Evolutionary conservation across 2,797 vertebrate species (phyloP).

Genomic region (Limnodromus scolopaceus): DNA sequence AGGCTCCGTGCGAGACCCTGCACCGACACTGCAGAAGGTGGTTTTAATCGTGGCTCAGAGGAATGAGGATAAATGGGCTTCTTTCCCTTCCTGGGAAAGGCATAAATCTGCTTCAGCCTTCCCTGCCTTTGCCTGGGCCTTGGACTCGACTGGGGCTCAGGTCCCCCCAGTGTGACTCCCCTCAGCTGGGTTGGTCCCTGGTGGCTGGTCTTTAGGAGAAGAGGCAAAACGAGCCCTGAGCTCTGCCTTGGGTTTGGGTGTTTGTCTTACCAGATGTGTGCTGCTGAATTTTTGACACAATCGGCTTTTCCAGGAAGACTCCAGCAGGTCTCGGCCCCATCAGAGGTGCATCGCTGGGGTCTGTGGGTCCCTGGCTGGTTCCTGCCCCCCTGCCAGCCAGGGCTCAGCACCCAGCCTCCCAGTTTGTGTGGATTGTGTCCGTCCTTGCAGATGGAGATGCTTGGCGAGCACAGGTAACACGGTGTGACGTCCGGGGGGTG

Average conservation of each 20-base stretch:
- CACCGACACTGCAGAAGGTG: rapidly evolving
- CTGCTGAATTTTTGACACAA: rapidly evolving
- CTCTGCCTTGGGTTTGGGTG: too few relatives aligned
- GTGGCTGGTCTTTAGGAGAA: neutral
- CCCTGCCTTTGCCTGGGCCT: neutral
- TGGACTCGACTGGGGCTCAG: neutral
- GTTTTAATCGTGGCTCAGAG: neutral
- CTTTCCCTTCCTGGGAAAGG: neutral
- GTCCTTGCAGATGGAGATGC: rapidly evolving
- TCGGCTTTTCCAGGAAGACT: neutral
- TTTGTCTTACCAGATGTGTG: rapidly evolving
- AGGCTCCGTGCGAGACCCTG: neutral
- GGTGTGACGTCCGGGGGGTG: rapidly evolving
- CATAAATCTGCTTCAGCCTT: neutral
- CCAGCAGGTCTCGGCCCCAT: neutral
- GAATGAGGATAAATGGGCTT: too few relatives aligned
- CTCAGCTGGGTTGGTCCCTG: too few relatives aligned
- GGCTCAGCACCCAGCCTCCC: neutral
- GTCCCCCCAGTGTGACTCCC: rapidly evolving
- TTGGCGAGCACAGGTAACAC: neutral
- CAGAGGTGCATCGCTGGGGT: neutral
- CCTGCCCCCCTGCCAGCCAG: neutral
- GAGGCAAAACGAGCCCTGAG: neutral
- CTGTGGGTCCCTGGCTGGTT: neutral
- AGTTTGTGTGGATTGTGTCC: rapidly evolving